Evolutionary conservation across 2,797 vertebrate species (phyloP), one percentile per base, ranked within the genome.

Genomic region (Sebastes iracundus): DNA sequence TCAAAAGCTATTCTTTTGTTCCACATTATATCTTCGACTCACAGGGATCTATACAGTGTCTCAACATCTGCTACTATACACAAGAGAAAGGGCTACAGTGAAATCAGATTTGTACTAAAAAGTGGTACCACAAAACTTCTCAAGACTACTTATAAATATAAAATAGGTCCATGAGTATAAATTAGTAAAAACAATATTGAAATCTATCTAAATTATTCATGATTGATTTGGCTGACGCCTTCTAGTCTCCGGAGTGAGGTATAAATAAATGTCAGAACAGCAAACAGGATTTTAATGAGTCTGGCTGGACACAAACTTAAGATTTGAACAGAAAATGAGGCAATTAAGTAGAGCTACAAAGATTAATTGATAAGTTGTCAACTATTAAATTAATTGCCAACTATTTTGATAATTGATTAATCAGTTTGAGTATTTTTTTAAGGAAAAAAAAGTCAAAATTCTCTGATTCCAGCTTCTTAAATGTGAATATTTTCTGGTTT

Each of bases 241-340:
- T 67, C 33, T 20, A 67, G 25, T 74, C 42, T 46, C 5, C 27
- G 4, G 23, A 27, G 28, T 67, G 69, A 58, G 22, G 33, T 73
- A 78, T 72, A 63, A 66, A 74, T 70, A 65, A 28, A 80, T 73
- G 46, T 32, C 2, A 61, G 6, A 72, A 74, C 53, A 75, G 32
- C 14, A 38, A 59, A 5, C 49, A 61, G 5, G 18, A 70, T 62
- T 32, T 23, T 27, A 49, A 70, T n/a, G 2, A 74, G 25, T 61
- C 7, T 68, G 9, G 3, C 12, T 75, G 23, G 7, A 75, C 28
- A 64, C 49, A 61, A 59, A 62, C 18, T 42, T 67, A n/a, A 18
- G n/a, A 18, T 79, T 28, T 77, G 7, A 55, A 55, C 53, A 77
- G 58, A 80, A 67, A 27, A 77, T 30, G 1, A 23, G n/a, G 25